Base-by-base conservation (phyloP, 2,888 invertebrate species). In the Arrhopalites spinosus region DNA sequence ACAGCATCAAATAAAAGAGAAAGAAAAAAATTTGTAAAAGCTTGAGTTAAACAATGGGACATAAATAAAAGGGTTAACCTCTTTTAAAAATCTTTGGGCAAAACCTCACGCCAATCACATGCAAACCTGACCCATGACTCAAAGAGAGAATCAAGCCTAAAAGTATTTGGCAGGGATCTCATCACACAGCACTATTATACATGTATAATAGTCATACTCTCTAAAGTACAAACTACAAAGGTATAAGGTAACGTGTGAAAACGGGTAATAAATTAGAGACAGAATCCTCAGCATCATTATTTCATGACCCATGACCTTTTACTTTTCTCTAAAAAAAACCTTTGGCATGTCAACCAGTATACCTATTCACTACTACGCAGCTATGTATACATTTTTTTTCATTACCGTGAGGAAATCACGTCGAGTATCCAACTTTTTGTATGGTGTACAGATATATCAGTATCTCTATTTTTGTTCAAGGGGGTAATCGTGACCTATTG, bases 21-120 rank as follows among this genome's bases (percentile, higher is more conserved):
- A 36, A 36, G 3, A 11, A 36, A 36, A 36, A 36, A 36, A 36
- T 11, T 7, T 7, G 5, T 7, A 36, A 3, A 36, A 36, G 36
- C 5, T n/a, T n/a, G 59, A 59, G 27, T 25, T 25, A 27, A 59
- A 59, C 59, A 59, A 59, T 59, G 27, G 59, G 59, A 59, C 59
- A 59, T 59, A 59, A 59, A 59, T 59, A 59, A 27, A 25, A 59
- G 27, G 59, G 36, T 23, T 59, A 59, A 59, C 25, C 59, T 36
- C 36, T 59, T 13, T 13, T 23, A 13, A 59, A 27, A 59, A 27
- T 25, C 36, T 59, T 27, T 59, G 25, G 25, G 27, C 20, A 27
- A 59, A 25, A n/a, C 53, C 53, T 25, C 13, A 36, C 36, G 13
- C 23, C 25, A 56, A 20, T 56, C 53, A 56, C 23, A 56, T n/a